These are phyloP conservation scores for Eubucco bourcierii DNA, from an alignment of 2,113 vertebrate species.

Conservation along the genomic window DNA sequence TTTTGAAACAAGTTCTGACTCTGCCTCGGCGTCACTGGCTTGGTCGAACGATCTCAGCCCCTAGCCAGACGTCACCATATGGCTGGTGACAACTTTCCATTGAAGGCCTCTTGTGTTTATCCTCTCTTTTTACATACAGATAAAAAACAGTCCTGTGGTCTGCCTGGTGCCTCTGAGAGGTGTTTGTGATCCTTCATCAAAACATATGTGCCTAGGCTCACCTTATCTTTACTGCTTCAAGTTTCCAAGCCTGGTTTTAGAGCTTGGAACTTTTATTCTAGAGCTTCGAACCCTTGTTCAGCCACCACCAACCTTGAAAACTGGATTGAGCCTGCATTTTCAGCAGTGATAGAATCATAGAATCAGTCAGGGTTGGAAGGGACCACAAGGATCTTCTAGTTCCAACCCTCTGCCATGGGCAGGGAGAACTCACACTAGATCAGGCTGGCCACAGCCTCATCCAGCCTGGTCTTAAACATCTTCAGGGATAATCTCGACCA, in stretches of 20 bases:
- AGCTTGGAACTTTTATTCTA: neutral
- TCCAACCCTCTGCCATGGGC: too few species aligned
- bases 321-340: neutral
- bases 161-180: neutral
- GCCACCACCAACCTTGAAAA: neutral
- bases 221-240: neutral
- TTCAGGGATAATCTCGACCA: too few species aligned
- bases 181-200: neutral
- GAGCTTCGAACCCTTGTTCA: neutral
- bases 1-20: conserved; percentile 40
- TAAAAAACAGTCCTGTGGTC: neutral
- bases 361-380: too few species aligned
- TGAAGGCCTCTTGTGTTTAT: neutral
- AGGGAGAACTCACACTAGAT: too few species aligned
- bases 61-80: neutral
- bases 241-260: neutral
- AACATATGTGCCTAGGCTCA: accelerated
- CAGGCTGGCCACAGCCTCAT: too few species aligned
- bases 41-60: neutral
- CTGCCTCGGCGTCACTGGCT: neutral
- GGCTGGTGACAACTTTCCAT: neutral
- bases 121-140: neutral
- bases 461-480: too few species aligned
- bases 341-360: neutral
- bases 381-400: too few species aligned